Conservation (phyloP, 2,888 invertebrate species). For the Phrixothrix hirtus region DNA sequence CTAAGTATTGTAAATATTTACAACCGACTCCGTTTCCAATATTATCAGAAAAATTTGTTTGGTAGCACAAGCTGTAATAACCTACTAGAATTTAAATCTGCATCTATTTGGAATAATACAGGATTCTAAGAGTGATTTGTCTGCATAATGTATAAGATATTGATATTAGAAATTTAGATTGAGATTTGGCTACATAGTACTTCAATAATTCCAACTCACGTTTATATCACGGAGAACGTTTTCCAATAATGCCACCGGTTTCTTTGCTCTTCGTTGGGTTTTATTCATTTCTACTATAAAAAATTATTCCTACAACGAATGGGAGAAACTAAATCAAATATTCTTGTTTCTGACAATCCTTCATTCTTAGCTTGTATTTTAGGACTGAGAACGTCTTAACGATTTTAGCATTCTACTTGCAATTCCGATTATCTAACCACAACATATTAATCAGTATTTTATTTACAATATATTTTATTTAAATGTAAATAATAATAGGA, state of each 20-base stretch:
- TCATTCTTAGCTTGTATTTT: no score
- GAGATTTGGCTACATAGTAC: slow-evolving; percentile 20
- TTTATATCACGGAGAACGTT: slow-evolving; percentile 6
- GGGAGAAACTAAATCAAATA: neutral
- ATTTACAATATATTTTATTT: no score
- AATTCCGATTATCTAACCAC: no score
- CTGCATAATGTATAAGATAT: slow-evolving; percentile 42
- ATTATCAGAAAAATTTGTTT: no score
- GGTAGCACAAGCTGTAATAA: no score
- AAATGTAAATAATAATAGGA: no score
- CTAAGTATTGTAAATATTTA: no score
- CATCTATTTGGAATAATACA: neutral
- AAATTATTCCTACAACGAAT: neutral
- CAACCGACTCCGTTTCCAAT: no score
- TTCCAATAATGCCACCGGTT: slow-evolving; percentile 4
- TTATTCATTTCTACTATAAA: neutral
- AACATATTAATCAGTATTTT: no score
- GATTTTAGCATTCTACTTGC: no score
- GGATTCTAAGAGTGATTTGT: slow-evolving; percentile 22
- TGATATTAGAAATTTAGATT: slow-evolving; percentile 42
- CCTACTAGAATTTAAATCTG: neutral
- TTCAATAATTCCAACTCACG: slow-evolving; percentile 11
- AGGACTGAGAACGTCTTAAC: no score
- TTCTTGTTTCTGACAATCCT: no score
- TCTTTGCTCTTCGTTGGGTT: neutral